Evolutionary conservation across 2,888 invertebrate species (phyloP), one percentile per base, ranked within the genome.

Genomic region (Coecobrya sp.): DNA sequence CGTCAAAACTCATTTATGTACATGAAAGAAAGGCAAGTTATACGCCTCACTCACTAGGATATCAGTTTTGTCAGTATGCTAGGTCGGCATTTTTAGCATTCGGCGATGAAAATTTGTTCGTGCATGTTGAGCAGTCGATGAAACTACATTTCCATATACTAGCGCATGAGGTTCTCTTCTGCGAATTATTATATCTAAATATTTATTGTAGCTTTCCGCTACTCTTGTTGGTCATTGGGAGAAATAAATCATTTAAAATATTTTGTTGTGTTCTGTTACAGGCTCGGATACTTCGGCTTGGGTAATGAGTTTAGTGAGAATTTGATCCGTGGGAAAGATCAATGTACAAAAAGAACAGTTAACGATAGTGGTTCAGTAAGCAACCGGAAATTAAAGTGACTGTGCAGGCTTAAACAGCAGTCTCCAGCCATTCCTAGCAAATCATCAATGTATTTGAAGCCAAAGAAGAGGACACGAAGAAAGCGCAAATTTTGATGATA

Each of bases 381-480:
- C 52, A 16, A 52, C 52, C 19, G 42, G n/a, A 42, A 73, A 73
- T 73, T 70, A 16, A 36, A 36, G 4, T 45, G 42, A n/a, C 36
- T 19, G 1, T 16, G 70, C 70, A 0, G 30, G 42, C 4, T 42
- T 55, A 55, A 8, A n/a, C n/a, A 19, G 19, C 45, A 76, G 49
- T 76, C 76, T 49, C 16, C 76, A 85, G 16, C 42, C 19, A 86
- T 59, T 36, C 42, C 13, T 79, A 79, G 45, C 22, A 13, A 82
- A 30, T 65, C 25, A 92, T 88, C 88, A 84, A 92, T 92, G 92
- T 85, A 36, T 45, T 27, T 92, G 36, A 84, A 88, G 27, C 55
- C 82, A 87, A 91, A 91, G 86, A 92, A 88, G 62, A 88, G 88
- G 49, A 88, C 84, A 25, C 25, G 88, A 92, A 92, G 92, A 88